phyloP scores from a whole-genome alignment of 2,113 vertebrate species.

The Daphoenositta chrysoptera region DNA sequence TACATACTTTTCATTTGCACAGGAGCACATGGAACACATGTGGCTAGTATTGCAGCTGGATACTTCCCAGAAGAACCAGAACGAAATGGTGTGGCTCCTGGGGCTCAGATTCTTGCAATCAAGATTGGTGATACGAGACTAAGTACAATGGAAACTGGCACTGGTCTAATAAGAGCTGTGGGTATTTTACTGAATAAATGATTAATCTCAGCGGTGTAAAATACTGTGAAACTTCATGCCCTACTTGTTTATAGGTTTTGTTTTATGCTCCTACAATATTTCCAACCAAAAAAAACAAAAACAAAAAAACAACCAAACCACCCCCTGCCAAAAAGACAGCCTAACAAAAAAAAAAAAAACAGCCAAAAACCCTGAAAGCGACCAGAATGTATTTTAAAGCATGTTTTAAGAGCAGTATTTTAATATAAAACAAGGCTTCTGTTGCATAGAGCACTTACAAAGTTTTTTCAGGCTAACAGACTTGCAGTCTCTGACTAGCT shows the following conservation, averaged over 20 bases:
- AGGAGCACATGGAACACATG: slow-evolving; percentile 97
- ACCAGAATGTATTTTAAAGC: neutral
- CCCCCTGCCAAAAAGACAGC: fast-evolving
- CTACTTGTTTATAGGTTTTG: neutral
- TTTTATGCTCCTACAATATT: neutral
- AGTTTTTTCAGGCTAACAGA: neutral
- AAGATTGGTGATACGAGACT: slow-evolving; percentile 96
- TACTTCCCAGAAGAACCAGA: slow-evolving; percentile 95
- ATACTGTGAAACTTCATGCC: neutral
- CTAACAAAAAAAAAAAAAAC: neutral
- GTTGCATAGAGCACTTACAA: neutral
- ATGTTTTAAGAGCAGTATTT: neutral
- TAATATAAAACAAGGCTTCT: neutral
- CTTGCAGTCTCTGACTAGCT: neutral
- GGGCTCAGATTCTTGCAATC: slow-evolving; percentile 92
- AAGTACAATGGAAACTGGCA: slow-evolving; percentile 99
- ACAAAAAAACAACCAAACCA: neutral
- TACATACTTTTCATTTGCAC: neutral
- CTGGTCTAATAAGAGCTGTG: slow-evolving; percentile 96
- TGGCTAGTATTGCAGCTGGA: slow-evolving; percentile 96
- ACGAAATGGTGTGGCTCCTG: slow-evolving; percentile 91
- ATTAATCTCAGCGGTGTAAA: neutral
- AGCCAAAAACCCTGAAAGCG: neutral
- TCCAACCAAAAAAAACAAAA: neutral
- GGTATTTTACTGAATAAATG: neutral